Evolutionary conservation across 1,140 invertebrate genomes (phyloP), one percentile per base, ranked within the genome.

Genomic region (Apis laboriosa): DNA sequence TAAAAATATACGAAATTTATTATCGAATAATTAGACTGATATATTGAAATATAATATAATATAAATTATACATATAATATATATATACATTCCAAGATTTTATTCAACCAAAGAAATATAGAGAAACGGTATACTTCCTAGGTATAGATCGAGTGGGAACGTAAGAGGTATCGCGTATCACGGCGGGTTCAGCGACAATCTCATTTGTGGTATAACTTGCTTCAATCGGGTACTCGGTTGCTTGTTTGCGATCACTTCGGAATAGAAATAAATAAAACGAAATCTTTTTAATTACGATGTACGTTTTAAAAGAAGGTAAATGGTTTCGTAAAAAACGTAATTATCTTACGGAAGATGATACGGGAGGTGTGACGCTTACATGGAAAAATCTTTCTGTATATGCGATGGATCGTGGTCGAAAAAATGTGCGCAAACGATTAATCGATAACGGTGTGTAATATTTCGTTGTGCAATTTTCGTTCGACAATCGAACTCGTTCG

Each of bases 371-470:
- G 9, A 93, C 83, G 19, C 80, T 93, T 5, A 90, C 91, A 1
- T 93, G 92, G 92, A 86, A 87, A 80, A 88, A 93, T 81, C 77
- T 93, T 11, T 93, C 92, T 1, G 91, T 93, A 77, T 93, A 92
- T 70, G 90, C 90, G 17, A 84, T 90, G 78, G 84, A 92, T 77
- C 90, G 90, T 49, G 74, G 78, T 15, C 86, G 87, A 49, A 90
- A 78, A 66, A 91, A 21, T 19, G 58, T 90, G 43, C 89, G 84
- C 80, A 92, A 93, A 76, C 92, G 92, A 83, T 71, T 93, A 28
- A 90, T 93, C 66, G 90, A 92, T 70, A 93, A 91, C 60, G 92
- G 93, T 93, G 85, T 60, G 86, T 82, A 51, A 77, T 82, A 43
- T 43, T 43, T 43, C 34, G 34, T 43, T 43, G 24, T 24, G 24